Base-by-base conservation (phyloP, 2,113 vertebrate species). In the Anguilla japonica region DNA sequence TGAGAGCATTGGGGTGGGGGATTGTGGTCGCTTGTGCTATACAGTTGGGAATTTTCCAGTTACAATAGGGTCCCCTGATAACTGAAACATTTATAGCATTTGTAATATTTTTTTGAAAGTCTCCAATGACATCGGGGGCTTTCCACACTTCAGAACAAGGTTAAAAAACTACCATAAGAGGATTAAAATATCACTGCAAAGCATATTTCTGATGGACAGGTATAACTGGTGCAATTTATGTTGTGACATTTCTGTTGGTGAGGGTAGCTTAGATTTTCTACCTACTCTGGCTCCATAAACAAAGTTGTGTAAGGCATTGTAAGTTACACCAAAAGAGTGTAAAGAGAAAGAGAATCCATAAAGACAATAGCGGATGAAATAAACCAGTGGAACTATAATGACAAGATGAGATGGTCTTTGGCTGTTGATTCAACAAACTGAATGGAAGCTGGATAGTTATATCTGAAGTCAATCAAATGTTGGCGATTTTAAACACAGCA, bases 1-100 rank as follows among this genome's bases (percentile, higher is more conserved):
- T 95, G 95, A 96, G 91, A 95, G 88, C 91, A 91, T 91, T 86
- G 89, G 84, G 53, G 63, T 89, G 84, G 87, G 87, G 87, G 57
- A 75, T 79, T 67, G 83, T 78, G 78, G 84, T 53, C 7, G 50
- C 50, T 84, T 84, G 86, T 84, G 89, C 89, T 88, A 89, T 89
- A 85, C 83, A 90, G 90, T 86, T 86, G 89, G 89, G 87, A 88
- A 80, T 84, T 92, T 88, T 91, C 87, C 85, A 87, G 88, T 71
- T 83, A 83, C 83, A 63, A 57, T 46, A 83, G 26, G 57, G 87
- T 87, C 83, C 75, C 50, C 40, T 63, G 83, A 78, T 26, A 34
- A 85, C 39, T 81, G 79, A 81, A 8, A 46, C 80, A 41, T 81
- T 41, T n/a, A 46, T 41, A 56, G 40, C 22, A 8, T 22, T 41